Evolutionary conservation across 2,797 vertebrate genomes (phyloP).

Genomic region (Acipenser ruthenus): DNA sequence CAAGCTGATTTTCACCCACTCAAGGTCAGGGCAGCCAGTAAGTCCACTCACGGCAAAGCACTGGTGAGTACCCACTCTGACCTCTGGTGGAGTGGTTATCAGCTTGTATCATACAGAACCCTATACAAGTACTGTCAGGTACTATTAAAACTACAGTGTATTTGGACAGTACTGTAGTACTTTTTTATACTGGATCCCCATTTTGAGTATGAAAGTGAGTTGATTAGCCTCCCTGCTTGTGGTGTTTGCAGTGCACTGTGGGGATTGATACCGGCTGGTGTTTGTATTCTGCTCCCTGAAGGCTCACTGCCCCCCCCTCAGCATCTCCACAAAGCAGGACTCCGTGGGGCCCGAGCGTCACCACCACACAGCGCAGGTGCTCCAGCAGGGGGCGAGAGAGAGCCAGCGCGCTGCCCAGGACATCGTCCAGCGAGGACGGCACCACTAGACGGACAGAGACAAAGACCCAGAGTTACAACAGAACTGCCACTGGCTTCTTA

Average conservation of each 20-base stretch:
- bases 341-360: slow-evolving; percentile 68
- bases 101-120: too few relatives aligned
- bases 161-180: neutral
- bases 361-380: slow-evolving; percentile 70
- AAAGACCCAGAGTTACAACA: slow-evolving; percentile 12
- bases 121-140: neutral
- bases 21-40: too few relatives aligned
- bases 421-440: slow-evolving; percentile 53
- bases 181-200: neutral
- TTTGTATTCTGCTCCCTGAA: slow-evolving; percentile 44
- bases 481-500: neutral
- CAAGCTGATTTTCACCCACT: too few relatives aligned
- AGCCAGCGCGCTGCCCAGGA: slow-evolving; percentile 48
- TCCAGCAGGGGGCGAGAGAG: slow-evolving; percentile 77
- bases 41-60: too few relatives aligned
- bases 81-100: too few relatives aligned
- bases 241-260: slow-evolving; percentile 4
- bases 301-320: slow-evolving; percentile 48
- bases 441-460: slow-evolving; percentile 44
- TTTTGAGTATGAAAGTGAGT: neutral
- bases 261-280: slow-evolving; percentile 29
- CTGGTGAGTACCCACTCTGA: too few relatives aligned
- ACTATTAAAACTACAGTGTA: neutral
- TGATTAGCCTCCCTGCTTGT: too few relatives aligned
- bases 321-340: slow-evolving; percentile 71